Base-by-base conservation (phyloP, 1,140 invertebrate genomes). In the Dinoponera quadriceps region DNA sequence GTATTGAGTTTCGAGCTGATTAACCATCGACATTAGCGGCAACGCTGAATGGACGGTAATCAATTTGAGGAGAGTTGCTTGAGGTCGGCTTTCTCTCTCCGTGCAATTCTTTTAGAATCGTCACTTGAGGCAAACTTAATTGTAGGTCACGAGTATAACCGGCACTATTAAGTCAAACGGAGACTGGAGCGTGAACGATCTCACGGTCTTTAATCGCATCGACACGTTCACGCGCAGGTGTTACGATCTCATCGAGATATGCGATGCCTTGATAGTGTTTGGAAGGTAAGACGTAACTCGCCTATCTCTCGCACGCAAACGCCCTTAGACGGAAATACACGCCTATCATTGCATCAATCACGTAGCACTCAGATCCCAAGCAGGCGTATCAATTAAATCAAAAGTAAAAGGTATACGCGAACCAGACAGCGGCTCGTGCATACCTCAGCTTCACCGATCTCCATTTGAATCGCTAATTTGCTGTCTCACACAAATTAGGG, bases 221-320 rank as follows among this genome's bases (percentile, higher is more conserved):
- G 96, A 98, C 90, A 97, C 97, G 0, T 98, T 98, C 90, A 95
- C 98, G 44, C 96, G 98, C 93, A 95, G 98, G 83, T 97, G 98
- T 87, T 95, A 96, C 77, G 98, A 99, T 93, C 95, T 98, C 85
- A 95, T 98, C 48, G 97, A 98, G 92, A 96, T 99, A 57, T 98
- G 97, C 89, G 95, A 97, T 75, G 94, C 96, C 44, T 96, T 97
- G 95, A 96, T 96, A 69, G 95, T 96, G 71, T 97, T 97, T 91
- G 96, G 96, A 54, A 96, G 96, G 96, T 96, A 91, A 51, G 18
- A 57, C 55, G 38, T 44, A 44, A 44, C 9, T n/a, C 4, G 9
- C 38, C n/a, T n/a, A 44, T 44, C 4, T 44, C 38, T 44, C 11
- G 7, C 7, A 44, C 7, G 9, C 7, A 4, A 44, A 44, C 11